Percentiles rank a stretch among this genome's conserved stretches.
phyloP scores from a whole-genome alignment of 2,888 invertebrate genomes.

The Bedellia somnulentella region DNA sequence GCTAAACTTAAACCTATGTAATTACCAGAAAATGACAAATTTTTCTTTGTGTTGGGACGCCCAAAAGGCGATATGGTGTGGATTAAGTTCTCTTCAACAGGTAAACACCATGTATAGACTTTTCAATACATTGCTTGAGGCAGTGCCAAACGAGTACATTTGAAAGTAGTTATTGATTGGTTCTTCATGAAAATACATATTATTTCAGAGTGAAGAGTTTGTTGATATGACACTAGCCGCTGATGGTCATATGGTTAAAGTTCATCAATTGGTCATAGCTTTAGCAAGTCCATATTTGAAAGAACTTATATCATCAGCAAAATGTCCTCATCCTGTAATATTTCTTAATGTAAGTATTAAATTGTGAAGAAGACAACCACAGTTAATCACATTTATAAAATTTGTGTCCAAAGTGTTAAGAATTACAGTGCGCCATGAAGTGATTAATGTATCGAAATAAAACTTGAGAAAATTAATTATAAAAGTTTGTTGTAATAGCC shows the following conservation, averaged over 20 bases:
- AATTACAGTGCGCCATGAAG: too few species aligned
- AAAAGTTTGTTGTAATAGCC: too few species aligned
- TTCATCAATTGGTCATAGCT: conserved; percentile 44
- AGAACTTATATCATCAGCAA: conserved; percentile 33
- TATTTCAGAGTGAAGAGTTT: conserved; percentile 44
- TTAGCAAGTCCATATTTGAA: conserved; percentile 49
- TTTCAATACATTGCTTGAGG: too few species aligned
- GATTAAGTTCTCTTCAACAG: conserved; percentile 3
- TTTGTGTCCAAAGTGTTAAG: too few species aligned
- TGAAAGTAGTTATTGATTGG: background rate
- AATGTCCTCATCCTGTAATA: conserved; percentile 43
- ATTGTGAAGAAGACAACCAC: too few species aligned
- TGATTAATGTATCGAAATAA: too few species aligned
- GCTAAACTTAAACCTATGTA: too few species aligned
- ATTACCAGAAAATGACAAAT: background rate
- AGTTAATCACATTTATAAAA: too few species aligned
- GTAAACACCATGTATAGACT: too few species aligned
- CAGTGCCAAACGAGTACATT: too few species aligned
- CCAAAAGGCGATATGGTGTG: background rate
- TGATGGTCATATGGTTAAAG: conserved; percentile 46
- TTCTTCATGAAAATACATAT: background rate
- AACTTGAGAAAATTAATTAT: too few species aligned
- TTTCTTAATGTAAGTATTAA: conserved; percentile 37
- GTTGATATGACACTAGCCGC: conserved; percentile 53
- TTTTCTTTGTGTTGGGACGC: conserved; percentile 4